phyloP scores from a whole-genome alignment of 2,113 vertebrate species.

The Myodes glareolus region DNA sequence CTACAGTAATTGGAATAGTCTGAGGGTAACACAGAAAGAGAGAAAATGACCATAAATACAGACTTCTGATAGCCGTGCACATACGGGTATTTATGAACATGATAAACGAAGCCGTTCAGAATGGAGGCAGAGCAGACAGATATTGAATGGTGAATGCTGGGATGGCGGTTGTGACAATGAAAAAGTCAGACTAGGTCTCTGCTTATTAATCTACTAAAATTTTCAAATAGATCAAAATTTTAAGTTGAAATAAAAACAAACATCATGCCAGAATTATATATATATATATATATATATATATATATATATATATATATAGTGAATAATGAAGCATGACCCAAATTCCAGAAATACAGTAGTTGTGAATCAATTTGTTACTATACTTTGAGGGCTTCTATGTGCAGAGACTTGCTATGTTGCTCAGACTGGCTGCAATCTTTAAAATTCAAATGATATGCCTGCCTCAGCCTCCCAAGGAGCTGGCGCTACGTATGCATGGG shows the following conservation, averaged over 20 bases:
- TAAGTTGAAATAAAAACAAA: background rate
- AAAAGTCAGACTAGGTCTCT: background rate
- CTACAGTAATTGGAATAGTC: background rate
- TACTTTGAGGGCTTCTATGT: background rate
- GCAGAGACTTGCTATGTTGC: background rate
- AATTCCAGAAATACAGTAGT: background rate
- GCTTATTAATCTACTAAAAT: background rate
- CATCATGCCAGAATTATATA: background rate
- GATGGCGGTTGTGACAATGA: background rate
- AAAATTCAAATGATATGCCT: background rate
- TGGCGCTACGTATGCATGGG: background rate
- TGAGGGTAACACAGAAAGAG: background rate
- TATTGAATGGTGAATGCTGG: background rate
- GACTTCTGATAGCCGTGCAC: background rate
- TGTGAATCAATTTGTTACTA: background rate
- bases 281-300: background rate
- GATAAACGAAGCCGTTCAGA: background rate
- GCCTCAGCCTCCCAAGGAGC: background rate
- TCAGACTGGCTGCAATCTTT: background rate
- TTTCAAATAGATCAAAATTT: background rate
- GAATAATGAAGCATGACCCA: background rate
- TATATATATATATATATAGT: background rate
- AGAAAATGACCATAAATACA: background rate
- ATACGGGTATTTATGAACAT: background rate
- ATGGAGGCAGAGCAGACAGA: background rate